Conservation (phyloP, 2,797 vertebrate species). For the Hemibagrus guttatus region DNA sequence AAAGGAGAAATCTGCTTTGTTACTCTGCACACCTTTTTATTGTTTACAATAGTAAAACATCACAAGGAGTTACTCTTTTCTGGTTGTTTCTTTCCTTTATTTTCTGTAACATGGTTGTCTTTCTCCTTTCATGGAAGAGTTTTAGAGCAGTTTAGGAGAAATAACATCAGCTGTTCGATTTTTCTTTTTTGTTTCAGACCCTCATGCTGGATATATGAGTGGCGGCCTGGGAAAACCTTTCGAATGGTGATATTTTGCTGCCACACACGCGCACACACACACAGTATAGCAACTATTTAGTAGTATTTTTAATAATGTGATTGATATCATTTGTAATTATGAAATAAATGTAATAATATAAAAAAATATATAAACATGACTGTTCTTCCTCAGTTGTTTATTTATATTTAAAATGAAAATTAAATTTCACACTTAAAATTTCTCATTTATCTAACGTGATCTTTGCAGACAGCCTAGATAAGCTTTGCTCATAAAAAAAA, state of each 20-base stretch:
- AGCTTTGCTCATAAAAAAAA: no score
- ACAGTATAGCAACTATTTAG: no score
- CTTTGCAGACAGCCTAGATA: neutral
- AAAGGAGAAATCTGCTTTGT: neutral
- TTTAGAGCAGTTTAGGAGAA: neutral
- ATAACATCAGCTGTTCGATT: neutral
- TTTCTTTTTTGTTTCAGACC: neutral
- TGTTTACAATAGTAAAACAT: constrained; percentile 15
- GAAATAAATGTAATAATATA: neutral
- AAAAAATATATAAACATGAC: neutral
- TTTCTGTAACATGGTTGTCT: neutral
- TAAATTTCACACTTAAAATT: neutral
- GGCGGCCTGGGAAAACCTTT: neutral
- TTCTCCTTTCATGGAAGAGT: neutral
- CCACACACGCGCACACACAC: no score
- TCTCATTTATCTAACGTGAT: neutral
- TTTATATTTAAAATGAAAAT: neutral
- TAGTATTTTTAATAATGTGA: neutral
- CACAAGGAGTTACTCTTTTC: neutral
- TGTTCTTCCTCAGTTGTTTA: neutral
- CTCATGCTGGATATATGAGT: neutral
- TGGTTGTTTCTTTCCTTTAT: neutral
- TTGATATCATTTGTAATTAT: neutral
- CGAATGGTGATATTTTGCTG: neutral
- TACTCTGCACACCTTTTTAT: constrained; percentile 27